Percentiles rank a stretch among this genome's conserved stretches.
phyloP scores from a whole-genome alignment of 2,888 invertebrate genomes.

The Mechanitis mazaeus region DNA sequence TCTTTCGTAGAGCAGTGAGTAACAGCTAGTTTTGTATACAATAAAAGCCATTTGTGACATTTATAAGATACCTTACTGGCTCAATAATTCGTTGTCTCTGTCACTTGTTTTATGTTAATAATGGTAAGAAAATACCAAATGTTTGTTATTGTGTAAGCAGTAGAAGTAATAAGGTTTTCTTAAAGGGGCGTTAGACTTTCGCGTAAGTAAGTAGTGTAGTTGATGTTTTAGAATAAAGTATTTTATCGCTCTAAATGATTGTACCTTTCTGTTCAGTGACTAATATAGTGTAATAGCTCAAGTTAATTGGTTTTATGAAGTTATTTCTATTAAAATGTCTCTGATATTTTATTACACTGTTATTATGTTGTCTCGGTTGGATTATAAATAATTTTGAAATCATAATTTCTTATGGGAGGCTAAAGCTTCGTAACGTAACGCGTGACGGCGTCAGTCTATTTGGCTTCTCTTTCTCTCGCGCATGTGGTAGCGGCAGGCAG shows the following conservation, averaged over 20 bases:
- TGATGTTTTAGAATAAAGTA: not conserved
- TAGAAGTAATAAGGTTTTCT: not conserved
- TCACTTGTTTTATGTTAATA: not conserved
- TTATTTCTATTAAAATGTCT: conserved; percentile 1
- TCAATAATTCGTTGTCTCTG: not conserved
- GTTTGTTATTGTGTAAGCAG: not conserved
- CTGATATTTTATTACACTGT: not conserved
- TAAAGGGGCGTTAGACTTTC: not conserved
- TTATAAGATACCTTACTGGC: too few species aligned
- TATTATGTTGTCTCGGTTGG: too few species aligned
- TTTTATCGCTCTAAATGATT: not conserved
- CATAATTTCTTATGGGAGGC: too few species aligned
- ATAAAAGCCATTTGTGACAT: too few species aligned
- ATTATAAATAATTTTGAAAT: too few species aligned
- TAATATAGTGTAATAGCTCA: conserved; percentile 2
- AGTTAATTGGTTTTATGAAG: not conserved
- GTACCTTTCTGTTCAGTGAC: not conserved
- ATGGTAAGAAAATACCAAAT: not conserved
- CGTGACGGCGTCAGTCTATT: too few species aligned
- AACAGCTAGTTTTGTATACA: too few species aligned
- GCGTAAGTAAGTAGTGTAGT: not conserved
- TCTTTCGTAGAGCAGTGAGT: too few species aligned
- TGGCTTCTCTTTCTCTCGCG: too few species aligned
- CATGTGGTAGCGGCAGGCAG: too few species aligned
- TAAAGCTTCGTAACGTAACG: too few species aligned